phyloP scores from a whole-genome alignment of 1,140 invertebrate species.

The Pentalonia nigronervosa region DNA sequence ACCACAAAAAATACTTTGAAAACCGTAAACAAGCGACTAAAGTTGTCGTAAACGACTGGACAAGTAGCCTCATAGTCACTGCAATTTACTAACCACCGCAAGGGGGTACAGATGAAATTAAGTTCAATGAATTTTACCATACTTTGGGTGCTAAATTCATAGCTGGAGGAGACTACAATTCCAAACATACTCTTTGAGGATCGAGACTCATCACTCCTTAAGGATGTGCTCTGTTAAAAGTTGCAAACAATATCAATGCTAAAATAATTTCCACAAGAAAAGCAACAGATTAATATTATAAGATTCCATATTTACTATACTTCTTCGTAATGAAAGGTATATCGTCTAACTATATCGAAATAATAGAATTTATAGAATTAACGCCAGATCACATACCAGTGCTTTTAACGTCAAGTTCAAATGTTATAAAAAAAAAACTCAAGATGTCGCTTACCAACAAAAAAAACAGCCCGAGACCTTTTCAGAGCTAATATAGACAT shows the following conservation, averaged over 20 bases:
- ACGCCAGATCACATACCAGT: slow-evolving; percentile 62
- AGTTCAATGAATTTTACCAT: not conserved
- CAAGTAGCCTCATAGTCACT: not conserved
- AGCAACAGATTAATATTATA: too few relatives aligned
- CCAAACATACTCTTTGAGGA: too few relatives aligned
- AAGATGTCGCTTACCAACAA: not conserved
- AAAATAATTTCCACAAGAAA: too few relatives aligned
- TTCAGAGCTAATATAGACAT: not conserved
- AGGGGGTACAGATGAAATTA: not conserved
- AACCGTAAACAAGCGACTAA: not conserved
- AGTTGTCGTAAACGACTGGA: not conserved
- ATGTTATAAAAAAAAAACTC: slow-evolving; percentile 17
- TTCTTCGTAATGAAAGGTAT: slow-evolving; percentile 63
- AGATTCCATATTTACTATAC: slow-evolving; percentile 63
- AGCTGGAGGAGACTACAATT: not conserved
- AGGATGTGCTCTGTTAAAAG: too few relatives aligned
- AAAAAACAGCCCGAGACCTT: not conserved
- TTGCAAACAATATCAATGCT: too few relatives aligned
- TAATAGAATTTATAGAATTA: slow-evolving; percentile 53
- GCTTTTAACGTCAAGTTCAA: slow-evolving; percentile 17
- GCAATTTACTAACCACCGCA: not conserved
- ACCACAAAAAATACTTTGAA: not conserved
- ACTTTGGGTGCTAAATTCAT: not conserved
- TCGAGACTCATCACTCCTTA: too few relatives aligned
- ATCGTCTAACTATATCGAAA: slow-evolving; percentile 58